These are phyloP conservation scores for Nasonia longicornis DNA, from an alignment of 1,140 invertebrate genomes.

Conservation along the genomic window DNA sequence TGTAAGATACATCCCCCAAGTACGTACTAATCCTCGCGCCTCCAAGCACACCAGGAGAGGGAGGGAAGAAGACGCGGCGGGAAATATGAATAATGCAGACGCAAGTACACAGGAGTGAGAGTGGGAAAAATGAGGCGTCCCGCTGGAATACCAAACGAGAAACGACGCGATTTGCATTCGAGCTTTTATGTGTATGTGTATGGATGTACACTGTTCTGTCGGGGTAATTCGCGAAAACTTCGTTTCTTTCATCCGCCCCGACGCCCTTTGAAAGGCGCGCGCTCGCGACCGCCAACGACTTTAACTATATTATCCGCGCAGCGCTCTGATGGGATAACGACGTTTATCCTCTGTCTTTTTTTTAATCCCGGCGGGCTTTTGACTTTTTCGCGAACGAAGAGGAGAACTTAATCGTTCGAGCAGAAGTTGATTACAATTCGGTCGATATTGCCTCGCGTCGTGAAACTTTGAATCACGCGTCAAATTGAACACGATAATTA, in stretches of 20 bases:
- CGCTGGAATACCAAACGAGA: neutral
- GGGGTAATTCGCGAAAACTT: neutral
- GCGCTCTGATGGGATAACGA: neutral
- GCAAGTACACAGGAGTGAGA: neutral
- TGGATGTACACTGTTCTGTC: too few relatives aligned
- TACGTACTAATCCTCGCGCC: neutral
- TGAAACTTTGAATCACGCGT: too few relatives aligned
- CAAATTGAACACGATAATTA: neutral
- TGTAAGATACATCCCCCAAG: too few relatives aligned
- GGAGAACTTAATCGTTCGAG: too few relatives aligned
- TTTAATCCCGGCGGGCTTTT: neutral
- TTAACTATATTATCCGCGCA: neutral
- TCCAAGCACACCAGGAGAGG: neutral
- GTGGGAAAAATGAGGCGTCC: neutral
- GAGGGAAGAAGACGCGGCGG: neutral
- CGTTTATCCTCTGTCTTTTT: neutral
- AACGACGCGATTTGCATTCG: neutral
- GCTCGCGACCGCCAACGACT: neutral
- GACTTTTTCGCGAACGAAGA: too few relatives aligned
- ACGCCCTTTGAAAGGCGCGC: too few relatives aligned
- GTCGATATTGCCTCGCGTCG: too few relatives aligned
- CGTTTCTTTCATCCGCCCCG: neutral
- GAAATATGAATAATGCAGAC: constrained; percentile 24
- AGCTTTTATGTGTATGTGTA: too few relatives aligned
- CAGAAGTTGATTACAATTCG: too few relatives aligned